Evolutionary conservation across 1,140 invertebrate species (phyloP).

Genomic region (Diachasma alloeum): DNA sequence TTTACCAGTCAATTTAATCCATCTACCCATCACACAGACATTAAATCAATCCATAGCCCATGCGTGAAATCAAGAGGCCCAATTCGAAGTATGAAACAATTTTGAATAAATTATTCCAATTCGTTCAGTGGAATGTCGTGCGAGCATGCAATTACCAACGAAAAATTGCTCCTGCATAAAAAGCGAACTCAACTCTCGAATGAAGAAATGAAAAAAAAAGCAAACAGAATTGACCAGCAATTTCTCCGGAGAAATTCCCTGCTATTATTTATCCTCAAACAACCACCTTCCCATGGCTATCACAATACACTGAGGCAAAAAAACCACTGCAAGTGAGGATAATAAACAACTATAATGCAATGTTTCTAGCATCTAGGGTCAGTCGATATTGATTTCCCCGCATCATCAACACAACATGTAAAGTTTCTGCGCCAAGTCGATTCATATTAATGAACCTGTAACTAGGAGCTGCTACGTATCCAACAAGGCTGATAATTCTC

Average conservation of each 20-base stretch:
- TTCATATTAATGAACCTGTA: neutral
- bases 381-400: neutral
- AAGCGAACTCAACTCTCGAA: too few relatives aligned
- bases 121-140: too few relatives aligned
- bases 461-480: neutral
- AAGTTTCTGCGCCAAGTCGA: neutral
- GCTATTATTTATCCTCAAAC: neutral
- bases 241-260: neutral
- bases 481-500: neutral
- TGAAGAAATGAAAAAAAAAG: neutral
- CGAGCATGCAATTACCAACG: too few relatives aligned
- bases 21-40: conserved; percentile 27
- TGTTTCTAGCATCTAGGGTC: neutral
- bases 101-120: too few relatives aligned
- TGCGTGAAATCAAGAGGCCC: neutral
- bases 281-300: neutral
- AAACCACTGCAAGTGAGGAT: neutral
- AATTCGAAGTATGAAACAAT: too few relatives aligned
- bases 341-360: neutral
- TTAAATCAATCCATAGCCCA: neutral
- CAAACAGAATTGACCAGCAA: neutral
- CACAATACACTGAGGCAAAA: neutral
- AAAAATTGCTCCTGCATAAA: too few relatives aligned
- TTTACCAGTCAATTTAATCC: conserved; percentile 27
- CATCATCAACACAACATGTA: neutral